phyloP scores from a whole-genome alignment of 2,888 invertebrate species.

The Willowsia nigromaculata region DNA sequence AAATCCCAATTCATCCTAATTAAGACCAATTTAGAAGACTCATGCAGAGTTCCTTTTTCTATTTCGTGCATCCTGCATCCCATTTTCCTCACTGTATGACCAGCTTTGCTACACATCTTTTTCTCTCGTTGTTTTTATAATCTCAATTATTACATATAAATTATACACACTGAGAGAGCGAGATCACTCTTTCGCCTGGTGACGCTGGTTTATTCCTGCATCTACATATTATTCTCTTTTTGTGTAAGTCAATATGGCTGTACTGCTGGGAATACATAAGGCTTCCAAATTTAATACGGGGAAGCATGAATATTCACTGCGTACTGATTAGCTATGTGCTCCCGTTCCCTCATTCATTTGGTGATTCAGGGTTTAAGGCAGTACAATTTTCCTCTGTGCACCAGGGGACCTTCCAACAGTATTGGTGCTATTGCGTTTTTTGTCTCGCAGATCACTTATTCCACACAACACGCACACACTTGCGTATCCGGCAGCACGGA shows the following conservation, averaged over 20 bases:
- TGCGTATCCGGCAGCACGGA: neutral
- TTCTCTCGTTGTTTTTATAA: slow-evolving; percentile 14
- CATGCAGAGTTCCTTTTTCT: slow-evolving; percentile 68
- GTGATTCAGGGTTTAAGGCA: neutral
- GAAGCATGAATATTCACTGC: slow-evolving; percentile 34
- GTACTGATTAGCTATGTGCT: slow-evolving; percentile 40
- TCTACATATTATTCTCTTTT: neutral
- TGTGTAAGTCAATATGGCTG: slow-evolving; percentile 49
- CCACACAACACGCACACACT: neutral
- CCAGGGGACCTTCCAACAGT: slow-evolving; percentile 24
- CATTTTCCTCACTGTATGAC: slow-evolving; percentile 22
- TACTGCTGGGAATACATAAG: slow-evolving; percentile 30
- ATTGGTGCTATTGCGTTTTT: neutral
- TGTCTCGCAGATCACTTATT: slow-evolving; percentile 16
- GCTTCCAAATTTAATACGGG: neutral
- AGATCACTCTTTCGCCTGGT: neutral
- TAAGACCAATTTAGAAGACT: slow-evolving; percentile 66
- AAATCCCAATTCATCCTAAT: slow-evolving; percentile 66
- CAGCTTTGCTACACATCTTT: neutral
- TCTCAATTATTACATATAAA: slow-evolving; percentile 21
- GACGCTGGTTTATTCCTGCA: neutral
- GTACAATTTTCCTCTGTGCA: neutral
- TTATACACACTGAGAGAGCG: neutral
- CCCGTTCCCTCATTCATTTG: neutral
- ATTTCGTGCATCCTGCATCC: slow-evolving; percentile 59